Base-by-base conservation (phyloP, 1,140 invertebrate species). In the Ectropis grisescens region DNA sequence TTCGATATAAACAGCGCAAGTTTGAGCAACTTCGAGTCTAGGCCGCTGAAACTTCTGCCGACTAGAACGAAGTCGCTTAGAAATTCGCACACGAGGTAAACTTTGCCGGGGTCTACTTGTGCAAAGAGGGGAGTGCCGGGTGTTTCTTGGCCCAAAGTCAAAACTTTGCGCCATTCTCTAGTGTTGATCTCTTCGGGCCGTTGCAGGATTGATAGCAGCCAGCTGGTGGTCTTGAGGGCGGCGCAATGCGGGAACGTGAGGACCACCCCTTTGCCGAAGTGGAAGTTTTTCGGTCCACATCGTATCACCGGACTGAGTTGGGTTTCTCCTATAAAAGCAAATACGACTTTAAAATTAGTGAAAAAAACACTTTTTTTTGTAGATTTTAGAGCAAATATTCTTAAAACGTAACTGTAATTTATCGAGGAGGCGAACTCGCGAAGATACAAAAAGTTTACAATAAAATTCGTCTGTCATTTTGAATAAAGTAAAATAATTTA, bases 61-160 rank as follows among this genome's bases (percentile, higher is more conserved):
- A 96, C 90, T 11, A 98, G 79, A 12, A 94, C 93, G 74, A 94
- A 97, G 46, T 93, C 89, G 10, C 91, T 90, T 38, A 97, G 82
- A 42, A 90, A 89, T 75, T 98, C 95, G 14, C 91, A 93, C 58
- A 98, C 92, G 37, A 98, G 86, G 76, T 92, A 96, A 37, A 92
- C 93, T 82, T 92, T 90, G 31, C 88, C 88, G 22, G 89, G 85
- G 64, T 98, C 96, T 36, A 98, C 82, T 82, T 98, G 96, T 11
- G 93, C 91, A 67, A 97, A 98, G 15, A 97, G 87, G 2, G 93
- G 92, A 0, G 94, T 97, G 66, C 97, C 96, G 47, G 97, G 95
- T 7, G 94, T 97, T 82, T 98, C 96, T 78, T 96, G 93, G 7
- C 95, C 95, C 11, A 98, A 83, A 2, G 94, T 95, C 2, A 96